Conservation (phyloP, 2,797 vertebrate species). For the Mormyrops attenuatus region DNA sequence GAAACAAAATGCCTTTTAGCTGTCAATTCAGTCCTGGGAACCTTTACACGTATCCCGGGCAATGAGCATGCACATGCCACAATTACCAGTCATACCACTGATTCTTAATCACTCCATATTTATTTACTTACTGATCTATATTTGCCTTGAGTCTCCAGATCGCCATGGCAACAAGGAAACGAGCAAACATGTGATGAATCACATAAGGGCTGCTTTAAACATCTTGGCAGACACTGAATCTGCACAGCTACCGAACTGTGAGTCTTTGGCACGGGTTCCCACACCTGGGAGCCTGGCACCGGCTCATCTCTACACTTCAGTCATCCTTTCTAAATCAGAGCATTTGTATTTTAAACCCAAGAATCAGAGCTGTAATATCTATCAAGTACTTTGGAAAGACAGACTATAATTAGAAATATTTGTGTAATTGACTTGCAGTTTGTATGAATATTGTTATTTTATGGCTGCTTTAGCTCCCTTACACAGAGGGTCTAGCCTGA, state of each 20-base stretch:
- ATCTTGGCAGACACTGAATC: background rate
- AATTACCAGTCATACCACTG: background rate
- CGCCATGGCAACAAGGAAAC: constrained; percentile 27
- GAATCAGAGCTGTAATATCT: background rate
- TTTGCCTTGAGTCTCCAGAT: constrained; percentile 20
- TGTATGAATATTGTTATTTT: background rate
- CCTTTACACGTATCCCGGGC: background rate
- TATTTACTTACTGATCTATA: constrained; percentile 26
- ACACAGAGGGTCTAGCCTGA: too few species aligned
- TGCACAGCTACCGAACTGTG: background rate
- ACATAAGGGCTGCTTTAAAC: constrained; percentile 1
- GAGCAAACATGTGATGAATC: constrained; percentile 17
- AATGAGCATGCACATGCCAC: background rate
- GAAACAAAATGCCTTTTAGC: background rate
- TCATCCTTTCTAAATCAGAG: background rate
- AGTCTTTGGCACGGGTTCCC: background rate
- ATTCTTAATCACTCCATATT: constrained; percentile 18
- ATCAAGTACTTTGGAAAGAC: background rate
- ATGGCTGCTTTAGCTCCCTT: background rate
- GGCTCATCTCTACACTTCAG: background rate
- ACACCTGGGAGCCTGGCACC: background rate
- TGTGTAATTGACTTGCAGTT: background rate
- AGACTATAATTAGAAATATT: background rate
- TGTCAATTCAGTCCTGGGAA: background rate
- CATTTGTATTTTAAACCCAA: background rate